phyloP scores from a whole-genome alignment of 1,140 invertebrate species.

The Lanistes nyassanus region DNA sequence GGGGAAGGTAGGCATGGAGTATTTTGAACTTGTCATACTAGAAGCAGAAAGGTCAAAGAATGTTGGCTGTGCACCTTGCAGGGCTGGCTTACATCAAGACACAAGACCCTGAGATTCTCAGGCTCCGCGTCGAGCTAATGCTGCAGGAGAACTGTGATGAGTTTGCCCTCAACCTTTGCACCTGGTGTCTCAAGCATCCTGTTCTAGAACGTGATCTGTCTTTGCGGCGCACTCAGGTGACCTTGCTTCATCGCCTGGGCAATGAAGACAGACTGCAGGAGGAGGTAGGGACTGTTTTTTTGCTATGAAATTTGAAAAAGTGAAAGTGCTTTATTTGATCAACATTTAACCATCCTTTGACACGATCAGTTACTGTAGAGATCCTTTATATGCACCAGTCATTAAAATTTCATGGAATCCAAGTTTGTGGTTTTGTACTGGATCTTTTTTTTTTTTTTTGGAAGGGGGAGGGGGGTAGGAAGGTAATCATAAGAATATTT shows the following conservation, averaged over 20 bases:
- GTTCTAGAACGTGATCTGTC: constrained; percentile 40
- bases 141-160: constrained; percentile 57
- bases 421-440: background rate
- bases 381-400: background rate
- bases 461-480: too few species aligned
- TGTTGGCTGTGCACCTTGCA: constrained; percentile 13
- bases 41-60: too few species aligned
- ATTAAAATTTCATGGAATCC: background rate
- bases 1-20: too few species aligned
- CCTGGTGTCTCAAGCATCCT: constrained; percentile 47
- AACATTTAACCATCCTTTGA: background rate
- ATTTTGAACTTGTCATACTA: background rate
- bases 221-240: constrained; percentile 44
- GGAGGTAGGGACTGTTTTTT: constrained; percentile 36
- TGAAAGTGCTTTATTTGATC: background rate
- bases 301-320: background rate
- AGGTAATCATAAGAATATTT: too few species aligned
- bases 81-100: constrained; percentile 46
- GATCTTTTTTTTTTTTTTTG: too few species aligned
- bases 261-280: constrained; percentile 51
- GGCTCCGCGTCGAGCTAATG: constrained; percentile 52
- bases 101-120: constrained; percentile 52
- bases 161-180: constrained; percentile 53
- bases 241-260: constrained; percentile 43
- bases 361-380: background rate